phyloP scores from a whole-genome alignment of 2,888 invertebrate species.

The Pemphredon lugubris region DNA sequence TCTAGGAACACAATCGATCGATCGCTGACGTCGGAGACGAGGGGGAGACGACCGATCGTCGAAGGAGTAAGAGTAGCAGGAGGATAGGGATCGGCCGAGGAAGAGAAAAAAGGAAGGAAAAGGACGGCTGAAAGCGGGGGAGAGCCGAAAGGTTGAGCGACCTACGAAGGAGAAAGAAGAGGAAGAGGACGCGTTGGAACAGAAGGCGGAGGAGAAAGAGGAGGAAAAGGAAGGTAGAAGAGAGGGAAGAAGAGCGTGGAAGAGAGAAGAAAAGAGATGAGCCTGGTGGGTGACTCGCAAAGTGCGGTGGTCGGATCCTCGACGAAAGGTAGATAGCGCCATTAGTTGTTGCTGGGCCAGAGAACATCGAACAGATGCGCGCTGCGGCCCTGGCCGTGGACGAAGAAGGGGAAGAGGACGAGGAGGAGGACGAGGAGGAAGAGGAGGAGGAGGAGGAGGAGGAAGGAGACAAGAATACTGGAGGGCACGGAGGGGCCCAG shows the following conservation, averaged over 20 bases:
- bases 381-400: slow-evolving; percentile 70
- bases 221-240: slow-evolving; percentile 14
- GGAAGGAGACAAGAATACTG: too few relatives aligned
- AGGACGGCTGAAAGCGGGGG: slow-evolving; percentile 24
- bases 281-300: slow-evolving; percentile 67
- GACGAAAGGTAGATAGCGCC: slow-evolving; percentile 74
- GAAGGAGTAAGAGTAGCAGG: slow-evolving; percentile 40
- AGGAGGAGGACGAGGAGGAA: slow-evolving; percentile 56
- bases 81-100: slow-evolving; percentile 16
- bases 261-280: slow-evolving; percentile 70
- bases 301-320: slow-evolving; percentile 69
- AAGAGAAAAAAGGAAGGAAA: slow-evolving; percentile 7
- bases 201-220: slow-evolving; percentile 23
- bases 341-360: slow-evolving; percentile 61
- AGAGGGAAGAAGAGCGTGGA: slow-evolving; percentile 15
- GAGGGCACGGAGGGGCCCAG: slow-evolving; percentile 29
- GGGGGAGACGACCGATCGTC: slow-evolving; percentile 20
- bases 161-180: slow-evolving; percentile 46
- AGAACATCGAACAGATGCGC: slow-evolving; percentile 69
- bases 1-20: slow-evolving; percentile 50
- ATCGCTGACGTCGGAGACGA: slow-evolving; percentile 20
- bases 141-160: slow-evolving; percentile 63
- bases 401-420: slow-evolving; percentile 61
- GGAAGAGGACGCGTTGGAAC: slow-evolving; percentile 46
- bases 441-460: slow-evolving; percentile 24